A percentile compares a stretch with the other conserved stretches of the same genome.
These are phyloP conservation scores for Acleris holmiana DNA, from an alignment of 2,888 invertebrate genomes.

Conservation along the genomic window DNA sequence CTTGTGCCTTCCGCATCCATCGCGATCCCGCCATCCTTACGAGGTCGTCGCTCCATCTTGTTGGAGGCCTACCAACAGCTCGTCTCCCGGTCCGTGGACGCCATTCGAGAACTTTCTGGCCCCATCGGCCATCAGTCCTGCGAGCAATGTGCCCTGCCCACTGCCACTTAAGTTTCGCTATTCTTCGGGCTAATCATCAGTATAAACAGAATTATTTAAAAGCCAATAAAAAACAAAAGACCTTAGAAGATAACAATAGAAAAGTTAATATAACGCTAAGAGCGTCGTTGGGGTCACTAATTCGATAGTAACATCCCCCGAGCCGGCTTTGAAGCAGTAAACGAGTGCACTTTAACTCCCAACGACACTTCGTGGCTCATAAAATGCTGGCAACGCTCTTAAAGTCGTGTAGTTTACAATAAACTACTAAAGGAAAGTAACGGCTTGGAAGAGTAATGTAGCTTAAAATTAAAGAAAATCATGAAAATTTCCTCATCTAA, in stretches of 20 bases:
- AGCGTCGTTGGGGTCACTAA: constrained; percentile 20
- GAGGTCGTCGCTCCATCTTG: no score
- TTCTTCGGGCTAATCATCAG: neutral
- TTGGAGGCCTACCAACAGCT: no score
- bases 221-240: constrained; percentile 3
- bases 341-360: constrained; percentile 7
- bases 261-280: constrained; percentile 16
- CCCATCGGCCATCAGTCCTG: no score
- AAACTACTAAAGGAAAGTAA: constrained; percentile 8
- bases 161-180: no score
- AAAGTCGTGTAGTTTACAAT: constrained; percentile 20
- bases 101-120: no score
- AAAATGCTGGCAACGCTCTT: constrained; percentile 20
- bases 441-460: neutral
- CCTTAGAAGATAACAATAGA: constrained; percentile 9
- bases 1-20: no score
- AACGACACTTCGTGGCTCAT: constrained; percentile 17
- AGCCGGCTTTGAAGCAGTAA: constrained; percentile 5
- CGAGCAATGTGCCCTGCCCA: no score
- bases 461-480: neutral
- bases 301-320: constrained; percentile 19
- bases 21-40: no score
- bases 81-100: no score
- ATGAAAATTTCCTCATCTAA: no score
- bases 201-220: neutral